Base-by-base conservation (phyloP, 2,797 vertebrate species). In the Cynopterus sphinx region DNA sequence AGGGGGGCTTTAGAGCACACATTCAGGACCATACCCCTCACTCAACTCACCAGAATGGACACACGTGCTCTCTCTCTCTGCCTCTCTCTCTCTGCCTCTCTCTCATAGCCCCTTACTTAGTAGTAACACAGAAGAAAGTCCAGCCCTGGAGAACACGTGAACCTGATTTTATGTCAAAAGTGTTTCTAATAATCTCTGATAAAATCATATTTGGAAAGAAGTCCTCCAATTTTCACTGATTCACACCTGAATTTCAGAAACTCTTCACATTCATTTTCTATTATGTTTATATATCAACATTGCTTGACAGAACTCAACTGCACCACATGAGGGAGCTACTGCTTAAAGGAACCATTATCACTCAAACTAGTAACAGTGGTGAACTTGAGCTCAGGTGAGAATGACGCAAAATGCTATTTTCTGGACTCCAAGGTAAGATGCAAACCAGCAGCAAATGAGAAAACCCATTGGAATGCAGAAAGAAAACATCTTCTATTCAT, bases 201-300 rank as follows among this genome's bases (percentile, higher is more conserved):
- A 82, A 94, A 83, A 82, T 83, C 55, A 28, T 39, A 61, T n/a
- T 31, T 41, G n/a, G 83, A 95, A 77, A 68, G 31, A 86, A 94
- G 63, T 55, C 41, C 82, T 86, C 65, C 15, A 53, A 24, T 74
- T 22, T 17, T 91, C 86, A 73, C 0, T 49, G 46, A 82, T 33
- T 79, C 31, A 12, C 16, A 77, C 11, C 1, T 22, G 43, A 68
- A 84, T 81, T 93, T 90, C 71, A 96, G 59, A 95, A 74, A 77
- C 36, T 81, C 8, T 49, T 93, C 90, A 31, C 6, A 2, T 24
- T 73, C 12, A 9, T 73, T 79, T 86, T 81, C 57, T 53, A 41
- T 17, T 4, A 12, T 19, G 33, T 83, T 77, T 81, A 49, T 0
- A 86, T 46, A 81, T 5, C 4, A 26, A 87, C 75, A n/a, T 24